A percentile compares a stretch with the other conserved stretches of the same genome.
phyloP scores from a whole-genome alignment of 2,888 invertebrate genomes.

The Salpingus planirostris region DNA sequence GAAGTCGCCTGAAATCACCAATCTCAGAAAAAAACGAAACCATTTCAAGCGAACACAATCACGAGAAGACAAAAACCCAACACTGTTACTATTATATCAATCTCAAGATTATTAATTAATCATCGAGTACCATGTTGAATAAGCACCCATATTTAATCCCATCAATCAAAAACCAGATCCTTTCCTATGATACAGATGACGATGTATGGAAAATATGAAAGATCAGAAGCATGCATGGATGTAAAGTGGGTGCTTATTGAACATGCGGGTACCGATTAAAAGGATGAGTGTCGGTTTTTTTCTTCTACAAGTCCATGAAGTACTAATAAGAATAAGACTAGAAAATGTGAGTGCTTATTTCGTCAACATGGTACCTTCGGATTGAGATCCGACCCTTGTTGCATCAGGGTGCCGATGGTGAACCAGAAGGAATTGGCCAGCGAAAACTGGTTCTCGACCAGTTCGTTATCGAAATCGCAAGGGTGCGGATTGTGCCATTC shows the following conservation, averaged over 20 bases:
- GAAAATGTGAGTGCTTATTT: slow-evolving; percentile 28
- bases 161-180: too few species aligned
- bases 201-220: background rate
- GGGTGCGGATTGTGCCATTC: slow-evolving; percentile 72
- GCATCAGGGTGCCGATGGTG: slow-evolving; percentile 81
- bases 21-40: background rate
- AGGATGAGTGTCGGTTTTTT: slow-evolving; percentile 13
- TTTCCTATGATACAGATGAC: background rate
- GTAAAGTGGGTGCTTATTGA: slow-evolving; percentile 25
- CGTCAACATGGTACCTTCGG: slow-evolving; percentile 52
- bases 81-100: too few species aligned
- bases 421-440: slow-evolving; percentile 82
- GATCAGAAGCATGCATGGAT: slow-evolving; percentile 8
- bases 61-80: too few species aligned
- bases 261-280: slow-evolving; percentile 25
- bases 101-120: too few species aligned
- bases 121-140: slow-evolving; percentile 15
- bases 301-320: too few species aligned
- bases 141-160: slow-evolving; percentile 26
- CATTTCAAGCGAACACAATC: slow-evolving; percentile 5
- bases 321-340: too few species aligned
- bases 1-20: slow-evolving; percentile 47
- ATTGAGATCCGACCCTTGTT: slow-evolving; percentile 71
- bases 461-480: slow-evolving; percentile 50
- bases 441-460: slow-evolving; percentile 71